Evolutionary conservation across 35 echinoderm and acorn worm species (phyloP), one percentile per base, ranked within the genome.

Genomic region (Hemicentrotus pulcherrimus): DNA sequence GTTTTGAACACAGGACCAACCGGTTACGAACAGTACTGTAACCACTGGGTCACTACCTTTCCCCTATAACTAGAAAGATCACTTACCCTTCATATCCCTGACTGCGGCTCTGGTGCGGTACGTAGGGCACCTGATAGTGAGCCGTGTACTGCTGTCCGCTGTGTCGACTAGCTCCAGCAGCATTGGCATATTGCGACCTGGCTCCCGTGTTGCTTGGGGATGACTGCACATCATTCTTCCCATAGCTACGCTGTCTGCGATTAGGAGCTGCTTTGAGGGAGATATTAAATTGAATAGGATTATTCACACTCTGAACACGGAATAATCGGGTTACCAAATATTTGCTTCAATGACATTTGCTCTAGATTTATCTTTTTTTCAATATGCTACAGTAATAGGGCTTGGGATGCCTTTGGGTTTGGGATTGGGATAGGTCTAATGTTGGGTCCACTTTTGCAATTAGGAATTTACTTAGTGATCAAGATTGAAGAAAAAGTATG

Each of bases 91-190:
- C 91, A 93, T 93, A 96, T 5, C 90, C 95, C 22, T 96, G 46
- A 14, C 94, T 95, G 46, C 97, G 96, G 78, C 48, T 96, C 85
- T 99, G 98, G 87, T 99, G 98, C 0, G 98, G 98, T 28, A 99
- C 96, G 94, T 99, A 99, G 2, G 98, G 98, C 9, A 99, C 97
- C 87, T 99, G 98, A 94, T 99, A 97, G 22, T 96, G 96, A 0
- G 85, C 16, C 48, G 96, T 96, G 86, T 99, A 99, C 86, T 96
- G 95, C 4, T 88, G 93, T 61, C 97, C 96, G 45, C 45, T 86
- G 32, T 89, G 88, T 85, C 94, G 60, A 18, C 86, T 50, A 58
- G 94, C 85, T 18, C 35, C 48, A 47, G 61, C 94, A 86, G 86
- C 89, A 30, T 94, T 94, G n/a, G 86, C 70, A 86, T 92, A 96